Evolutionary conservation across 2,113 vertebrate species (phyloP).

Genomic region (Siniperca knerii): DNA sequence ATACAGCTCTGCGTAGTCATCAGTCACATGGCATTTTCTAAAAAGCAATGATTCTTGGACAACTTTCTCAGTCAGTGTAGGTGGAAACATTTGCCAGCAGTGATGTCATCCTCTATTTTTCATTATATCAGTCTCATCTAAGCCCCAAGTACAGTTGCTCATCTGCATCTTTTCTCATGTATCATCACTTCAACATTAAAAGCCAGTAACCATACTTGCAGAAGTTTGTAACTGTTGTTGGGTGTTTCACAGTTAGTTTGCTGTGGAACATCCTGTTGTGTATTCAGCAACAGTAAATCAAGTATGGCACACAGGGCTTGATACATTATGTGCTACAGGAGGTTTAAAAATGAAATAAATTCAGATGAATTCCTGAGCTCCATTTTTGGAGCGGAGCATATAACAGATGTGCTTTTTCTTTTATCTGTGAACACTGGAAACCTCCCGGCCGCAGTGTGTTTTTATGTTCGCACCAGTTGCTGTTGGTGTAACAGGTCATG

Average conservation of each 20-base stretch:
- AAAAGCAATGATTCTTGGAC: slow-evolving; percentile 12
- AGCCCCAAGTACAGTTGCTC: not conserved
- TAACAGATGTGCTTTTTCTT: slow-evolving; percentile 32
- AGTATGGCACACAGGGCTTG: not conserved
- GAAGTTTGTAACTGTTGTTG: not conserved
- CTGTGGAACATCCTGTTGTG: not conserved
- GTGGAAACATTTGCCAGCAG: slow-evolving; percentile 20
- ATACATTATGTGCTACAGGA: not conserved
- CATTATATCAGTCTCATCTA: not conserved
- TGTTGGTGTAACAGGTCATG: slow-evolving; percentile 42
- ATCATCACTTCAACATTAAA: slow-evolving; percentile 21
- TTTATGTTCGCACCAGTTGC: slow-evolving; percentile 39
- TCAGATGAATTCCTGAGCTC: slow-evolving; percentile 8
- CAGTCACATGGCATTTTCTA: not conserved
- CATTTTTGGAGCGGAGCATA: slow-evolving; percentile 7
- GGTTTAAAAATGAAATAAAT: not conserved
- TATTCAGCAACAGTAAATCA: slow-evolving; percentile 12
- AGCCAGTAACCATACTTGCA: not conserved
- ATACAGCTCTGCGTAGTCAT: not conserved
- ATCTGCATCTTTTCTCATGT: not conserved
- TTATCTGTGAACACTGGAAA: slow-evolving; percentile 23
- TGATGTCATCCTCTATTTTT: slow-evolving; percentile 26
- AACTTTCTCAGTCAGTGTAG: slow-evolving; percentile 32
- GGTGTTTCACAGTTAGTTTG: not conserved
- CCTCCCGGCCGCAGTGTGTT: slow-evolving; percentile 14